Percentiles rank a stretch among this genome's conserved stretches.
Evolutionary conservation across 2,888 invertebrate species (phyloP).

Genomic region (Patella ulyssiponensis): DNA sequence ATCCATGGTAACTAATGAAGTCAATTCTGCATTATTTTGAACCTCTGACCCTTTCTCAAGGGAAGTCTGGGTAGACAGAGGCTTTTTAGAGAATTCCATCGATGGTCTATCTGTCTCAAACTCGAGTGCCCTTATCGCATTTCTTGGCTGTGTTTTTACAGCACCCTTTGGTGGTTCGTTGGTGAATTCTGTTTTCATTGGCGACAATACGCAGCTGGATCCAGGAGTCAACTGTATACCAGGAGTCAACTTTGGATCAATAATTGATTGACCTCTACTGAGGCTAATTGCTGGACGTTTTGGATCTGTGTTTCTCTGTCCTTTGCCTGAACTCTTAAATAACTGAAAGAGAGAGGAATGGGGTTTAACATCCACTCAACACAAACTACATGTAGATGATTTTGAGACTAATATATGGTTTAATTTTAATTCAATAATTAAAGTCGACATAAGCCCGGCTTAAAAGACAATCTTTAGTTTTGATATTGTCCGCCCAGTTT

Average conservation of each 20-base stretch:
- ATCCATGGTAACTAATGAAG: conserved; percentile 19
- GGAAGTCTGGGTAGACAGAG: conserved; percentile 20
- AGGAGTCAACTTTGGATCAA: conserved; percentile 38
- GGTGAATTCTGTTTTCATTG: conserved; percentile 61
- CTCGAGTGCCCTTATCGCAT: conserved; percentile 24
- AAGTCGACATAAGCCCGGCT: too few relatives aligned
- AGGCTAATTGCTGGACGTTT: conserved; percentile 39
- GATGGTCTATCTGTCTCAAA: conserved; percentile 16
- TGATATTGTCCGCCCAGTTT: too few relatives aligned
- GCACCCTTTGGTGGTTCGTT: conserved; percentile 55
- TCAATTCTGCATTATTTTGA: neutral
- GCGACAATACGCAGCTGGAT: conserved; percentile 58
- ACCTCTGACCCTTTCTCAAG: conserved; percentile 1
- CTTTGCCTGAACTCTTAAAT: too few relatives aligned
- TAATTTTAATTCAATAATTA: too few relatives aligned
- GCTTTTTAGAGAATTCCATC: neutral
- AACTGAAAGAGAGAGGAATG: too few relatives aligned
- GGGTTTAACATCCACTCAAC: too few relatives aligned
- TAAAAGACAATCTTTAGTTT: too few relatives aligned
- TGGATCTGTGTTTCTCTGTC: conserved; percentile 32
- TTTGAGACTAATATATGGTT: too few relatives aligned
- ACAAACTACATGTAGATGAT: too few relatives aligned
- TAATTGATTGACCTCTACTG: conserved; percentile 14
- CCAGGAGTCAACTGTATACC: conserved; percentile 32
- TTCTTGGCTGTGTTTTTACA: conserved; percentile 46